Base-by-base conservation (phyloP, 2,113 vertebrate genomes). In the Nothoprocta perdicaria region DNA sequence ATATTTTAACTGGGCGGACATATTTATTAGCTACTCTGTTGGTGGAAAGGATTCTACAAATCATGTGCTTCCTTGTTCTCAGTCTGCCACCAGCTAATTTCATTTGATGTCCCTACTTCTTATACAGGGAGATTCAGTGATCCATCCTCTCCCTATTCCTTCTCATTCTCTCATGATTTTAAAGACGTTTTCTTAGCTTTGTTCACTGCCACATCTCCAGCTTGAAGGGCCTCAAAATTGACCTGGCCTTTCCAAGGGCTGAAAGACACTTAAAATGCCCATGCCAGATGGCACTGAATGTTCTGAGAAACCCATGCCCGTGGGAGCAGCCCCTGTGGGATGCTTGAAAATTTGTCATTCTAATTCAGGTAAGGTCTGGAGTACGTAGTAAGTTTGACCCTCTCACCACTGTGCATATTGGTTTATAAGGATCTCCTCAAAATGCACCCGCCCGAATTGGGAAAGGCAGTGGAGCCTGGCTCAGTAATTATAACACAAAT, bases 401-500 rank as follows among this genome's bases (percentile, higher is more conserved):
- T n/a, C 57, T 66, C n/a, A 46, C 10, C 45, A 33, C 33, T 12
- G 14, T 46, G 17, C 26, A 29, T 10, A 29, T 73, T 68, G 72
- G 1, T 31, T 9, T 41, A 5, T 14, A n/a, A 62, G 23, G 12
- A 75, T 92, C 63, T 57, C 8, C 67, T 69, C 66, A 45, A 73
- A 86, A 74, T 12, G 14, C 75, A 13, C 38, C 65, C 0, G 0
- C 21, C 31, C 73, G 0, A 45, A 57, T 24, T 5, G 15, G 33
- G 19, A 26, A 84, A 83, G 7, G 5, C 38, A 60, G 17, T 35
- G 57, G 46, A 82, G 22, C 13, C 57, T 58, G 50, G 52, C 55
- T 97, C 67, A 65, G 17, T 75, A 90, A 88, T 95, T 93, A 66
- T 52, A 71, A 84, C 77, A 72, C 75, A 84, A 92, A 41, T 4